Evolutionary conservation across 92 coral and sea anemone genomes (phyloP), one percentile per base, ranked within the genome.

Genomic region (Bergia puertoricense): DNA sequence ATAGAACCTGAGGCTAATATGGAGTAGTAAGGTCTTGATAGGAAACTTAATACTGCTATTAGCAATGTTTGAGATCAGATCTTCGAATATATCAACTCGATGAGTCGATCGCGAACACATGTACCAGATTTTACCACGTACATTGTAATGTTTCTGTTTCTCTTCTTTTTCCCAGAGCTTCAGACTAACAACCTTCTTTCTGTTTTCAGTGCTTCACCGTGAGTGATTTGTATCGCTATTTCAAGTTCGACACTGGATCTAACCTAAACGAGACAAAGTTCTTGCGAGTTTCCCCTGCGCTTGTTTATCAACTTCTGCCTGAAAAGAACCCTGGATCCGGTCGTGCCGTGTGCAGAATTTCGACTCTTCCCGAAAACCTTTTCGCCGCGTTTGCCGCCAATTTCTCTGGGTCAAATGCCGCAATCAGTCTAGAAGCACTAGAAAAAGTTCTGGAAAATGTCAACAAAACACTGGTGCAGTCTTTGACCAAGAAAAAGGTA

Each of bases 231-330:
- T 91, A 81, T 81, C 82, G 30, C 39, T 43, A 59, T 30, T 83
- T 75, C 56, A 78, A 82, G 4, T 43, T 74, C 16, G 41, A 16
- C 8, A 15, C 16, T 6, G 72, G 44, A 37, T 82, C 66, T 9
- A 68, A 0, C 40, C 67, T 91, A 73, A 74, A 86, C 82, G 43
- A 80, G 39, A 82, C 85, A 62, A 68, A 43, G 74, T 82, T 91
- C 16, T 23, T 10, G 30, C 36, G 81, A 80, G 89, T 91, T 89
- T 91, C 93, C 74, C 85, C 93, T 76, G 86, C 82, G 83, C 86
- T 91, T 89, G 90, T 91, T 89, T 91, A 77, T 81, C 81, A 76
- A 65, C 86, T 91, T 88, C 88, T 91, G 81, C 93, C 93, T 90
- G 92, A 90, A 90, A 90, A 87, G 93, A 88, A 87, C 81, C 48